Evolutionary conservation across 2,888 invertebrate genomes (phyloP).

Genomic region (Ennomos erosarius): DNA sequence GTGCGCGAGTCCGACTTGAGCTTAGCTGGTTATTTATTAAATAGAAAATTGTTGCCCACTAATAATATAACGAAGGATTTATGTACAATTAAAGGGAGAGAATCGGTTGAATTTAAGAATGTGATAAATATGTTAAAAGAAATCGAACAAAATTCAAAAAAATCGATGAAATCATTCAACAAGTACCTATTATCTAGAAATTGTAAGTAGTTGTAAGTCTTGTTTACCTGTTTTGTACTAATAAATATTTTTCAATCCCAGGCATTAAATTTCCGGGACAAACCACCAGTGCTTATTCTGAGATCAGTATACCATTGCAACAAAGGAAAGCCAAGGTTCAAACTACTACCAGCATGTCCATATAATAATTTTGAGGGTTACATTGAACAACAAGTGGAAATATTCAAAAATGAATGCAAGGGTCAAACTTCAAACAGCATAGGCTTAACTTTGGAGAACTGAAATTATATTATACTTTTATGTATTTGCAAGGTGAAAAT

Average conservation of each 20-base stretch:
- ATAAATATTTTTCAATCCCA: conserved; percentile 39
- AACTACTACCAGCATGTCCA: conserved; percentile 71
- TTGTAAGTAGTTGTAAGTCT: too few relatives aligned
- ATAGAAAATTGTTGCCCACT: too few relatives aligned
- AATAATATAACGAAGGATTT: too few relatives aligned
- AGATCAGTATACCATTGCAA: conserved; percentile 84
- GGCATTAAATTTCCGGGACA: conserved; percentile 82
- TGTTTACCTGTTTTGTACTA: neutral
- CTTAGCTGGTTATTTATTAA: too few relatives aligned
- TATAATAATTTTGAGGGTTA: conserved; percentile 78
- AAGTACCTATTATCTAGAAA: too few relatives aligned
- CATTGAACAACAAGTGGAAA: conserved; percentile 77
- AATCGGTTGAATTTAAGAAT: too few relatives aligned
- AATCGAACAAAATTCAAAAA: too few relatives aligned
- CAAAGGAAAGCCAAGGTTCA: conserved; percentile 75
- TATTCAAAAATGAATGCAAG: conserved; percentile 79
- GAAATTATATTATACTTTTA: conserved; percentile 6
- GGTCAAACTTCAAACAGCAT: conserved; percentile 55
- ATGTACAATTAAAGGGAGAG: too few relatives aligned
- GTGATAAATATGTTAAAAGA: too few relatives aligned
- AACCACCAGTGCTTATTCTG: conserved; percentile 80
- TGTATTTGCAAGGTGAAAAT: neutral
- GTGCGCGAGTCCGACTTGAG: too few relatives aligned
- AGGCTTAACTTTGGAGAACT: conserved; percentile 62
- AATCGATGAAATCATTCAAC: too few relatives aligned